A percentile compares a stretch with the other conserved stretches of the same genome.
phyloP scores from a whole-genome alignment of 2,888 invertebrate genomes.

The Hecatera dysodea region DNA sequence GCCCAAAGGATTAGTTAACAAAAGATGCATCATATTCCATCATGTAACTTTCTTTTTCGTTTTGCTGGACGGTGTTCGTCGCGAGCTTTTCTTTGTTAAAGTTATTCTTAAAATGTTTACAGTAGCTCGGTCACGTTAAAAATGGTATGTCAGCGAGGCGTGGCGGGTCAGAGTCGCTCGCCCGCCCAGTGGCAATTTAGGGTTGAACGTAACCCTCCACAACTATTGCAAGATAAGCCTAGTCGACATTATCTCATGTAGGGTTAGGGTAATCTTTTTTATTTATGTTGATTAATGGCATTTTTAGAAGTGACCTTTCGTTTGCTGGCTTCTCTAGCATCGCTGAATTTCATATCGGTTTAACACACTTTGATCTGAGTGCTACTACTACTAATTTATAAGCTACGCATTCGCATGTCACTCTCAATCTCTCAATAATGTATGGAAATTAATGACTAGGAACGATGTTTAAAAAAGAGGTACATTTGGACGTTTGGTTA shows the following conservation, averaged over 20 bases:
- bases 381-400: too few relatives aligned
- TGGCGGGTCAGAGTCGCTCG: slow-evolving; percentile 33
- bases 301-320: slow-evolving; percentile 31
- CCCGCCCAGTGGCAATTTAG: slow-evolving; percentile 39
- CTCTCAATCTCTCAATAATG: too few relatives aligned
- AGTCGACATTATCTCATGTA: slow-evolving; percentile 32
- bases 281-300: slow-evolving; percentile 41
- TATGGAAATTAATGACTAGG: too few relatives aligned
- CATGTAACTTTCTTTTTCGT: slow-evolving; percentile 19
- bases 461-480: too few relatives aligned
- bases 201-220: slow-evolving; percentile 24
- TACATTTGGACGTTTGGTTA: too few relatives aligned
- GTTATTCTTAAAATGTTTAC: slow-evolving; percentile 40
- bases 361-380: slow-evolving; percentile 11
- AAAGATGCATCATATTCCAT: slow-evolving; percentile 10
- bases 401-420: too few relatives aligned
- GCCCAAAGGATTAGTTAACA: slow-evolving; percentile 6
- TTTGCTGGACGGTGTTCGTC: slow-evolving; percentile 8
- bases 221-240: slow-evolving; percentile 29
- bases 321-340: neutral
- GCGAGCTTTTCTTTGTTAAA: slow-evolving; percentile 31
- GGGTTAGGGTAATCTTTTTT: slow-evolving; percentile 33
- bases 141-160: slow-evolving; percentile 40
- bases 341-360: slow-evolving; percentile 7
- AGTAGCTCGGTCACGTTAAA: slow-evolving; percentile 38